These are phyloP conservation scores for Podarcis cretensis DNA, from an alignment of 2,113 vertebrate species.

Conservation along the genomic window DNA sequence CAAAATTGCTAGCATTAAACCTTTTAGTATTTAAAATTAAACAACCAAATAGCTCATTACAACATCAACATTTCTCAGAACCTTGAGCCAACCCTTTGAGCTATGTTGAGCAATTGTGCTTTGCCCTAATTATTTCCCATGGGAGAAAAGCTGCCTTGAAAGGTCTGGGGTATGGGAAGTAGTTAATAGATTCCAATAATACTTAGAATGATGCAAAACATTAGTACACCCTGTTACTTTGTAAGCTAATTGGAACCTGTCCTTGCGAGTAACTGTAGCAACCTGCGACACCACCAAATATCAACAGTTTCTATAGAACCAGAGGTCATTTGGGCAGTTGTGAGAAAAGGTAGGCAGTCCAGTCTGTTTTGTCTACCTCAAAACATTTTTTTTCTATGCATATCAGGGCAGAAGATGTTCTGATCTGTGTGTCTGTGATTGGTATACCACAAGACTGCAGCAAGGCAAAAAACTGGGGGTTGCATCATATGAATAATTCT, in stretches of 20 bases:
- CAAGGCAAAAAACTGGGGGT: too few species aligned
- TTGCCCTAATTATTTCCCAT: constrained; percentile 3
- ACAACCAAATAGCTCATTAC: background rate
- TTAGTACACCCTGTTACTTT: background rate
- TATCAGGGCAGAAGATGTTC: too few species aligned
- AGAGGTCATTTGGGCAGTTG: too few species aligned
- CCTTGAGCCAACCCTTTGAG: background rate
- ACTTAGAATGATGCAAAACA: background rate
- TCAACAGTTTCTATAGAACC: background rate
- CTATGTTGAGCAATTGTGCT: background rate
- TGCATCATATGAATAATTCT: too few species aligned
- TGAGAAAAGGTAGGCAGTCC: too few species aligned
- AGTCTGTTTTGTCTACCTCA: too few species aligned
- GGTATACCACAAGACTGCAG: too few species aligned
- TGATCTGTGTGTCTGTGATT: too few species aligned
- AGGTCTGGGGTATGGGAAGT: background rate
- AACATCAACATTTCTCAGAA: background rate
- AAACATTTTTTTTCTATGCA: too few species aligned
- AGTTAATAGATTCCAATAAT: background rate
- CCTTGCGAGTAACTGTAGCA: background rate
- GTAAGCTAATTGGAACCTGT: background rate
- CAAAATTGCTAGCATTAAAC: background rate
- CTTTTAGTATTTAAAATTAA: background rate
- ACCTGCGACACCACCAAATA: background rate
- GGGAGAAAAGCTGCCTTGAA: background rate